Conservation (phyloP, 1,140 invertebrate genomes). For the Drosophila busckii region DNA sequence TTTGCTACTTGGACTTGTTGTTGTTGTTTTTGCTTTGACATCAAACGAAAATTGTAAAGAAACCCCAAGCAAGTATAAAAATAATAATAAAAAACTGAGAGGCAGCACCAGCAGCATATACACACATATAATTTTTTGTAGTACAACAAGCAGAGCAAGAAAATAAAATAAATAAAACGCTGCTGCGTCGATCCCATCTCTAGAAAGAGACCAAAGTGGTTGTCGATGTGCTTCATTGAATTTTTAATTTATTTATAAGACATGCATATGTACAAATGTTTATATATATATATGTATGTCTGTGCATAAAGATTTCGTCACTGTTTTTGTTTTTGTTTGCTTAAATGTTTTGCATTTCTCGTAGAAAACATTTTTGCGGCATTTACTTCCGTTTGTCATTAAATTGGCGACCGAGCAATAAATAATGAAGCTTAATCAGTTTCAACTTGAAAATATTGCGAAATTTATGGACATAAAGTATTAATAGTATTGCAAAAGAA, state of each 20-base stretch:
- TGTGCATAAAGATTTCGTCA: constrained; percentile 24
- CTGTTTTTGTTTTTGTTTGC: too few relatives aligned
- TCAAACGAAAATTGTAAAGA: constrained; percentile 64
- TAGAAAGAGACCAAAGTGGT: constrained; percentile 30
- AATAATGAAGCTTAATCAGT: too few relatives aligned
- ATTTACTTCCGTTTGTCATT: too few relatives aligned
- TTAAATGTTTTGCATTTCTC: constrained; percentile 4
- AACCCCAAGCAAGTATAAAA: constrained; percentile 37
- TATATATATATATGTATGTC: constrained; percentile 1
- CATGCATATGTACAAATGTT: constrained; percentile 14
- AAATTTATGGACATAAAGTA: too few relatives aligned
- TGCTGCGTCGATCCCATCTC: constrained; percentile 20
- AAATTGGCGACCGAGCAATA: too few relatives aligned
- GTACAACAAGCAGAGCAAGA: background rate
- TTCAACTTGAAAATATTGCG: too few relatives aligned
- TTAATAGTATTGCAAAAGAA: too few relatives aligned
- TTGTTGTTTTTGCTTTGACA: constrained; percentile 47
- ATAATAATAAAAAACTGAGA: constrained; percentile 29
- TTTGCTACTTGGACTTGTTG: constrained; percentile 41
- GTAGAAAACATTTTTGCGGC: constrained; percentile 9
- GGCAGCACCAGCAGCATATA: too few relatives aligned
- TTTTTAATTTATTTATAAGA: constrained; percentile 63
- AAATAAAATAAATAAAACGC: constrained; percentile 6
- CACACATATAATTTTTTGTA: too few relatives aligned
- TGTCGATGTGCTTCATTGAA: constrained; percentile 59